Percentiles rank a stretch among this genome's conserved stretches.
Conservation (phyloP, 2,797 vertebrate genomes). For the Heteromormyrus szaboi region DNA sequence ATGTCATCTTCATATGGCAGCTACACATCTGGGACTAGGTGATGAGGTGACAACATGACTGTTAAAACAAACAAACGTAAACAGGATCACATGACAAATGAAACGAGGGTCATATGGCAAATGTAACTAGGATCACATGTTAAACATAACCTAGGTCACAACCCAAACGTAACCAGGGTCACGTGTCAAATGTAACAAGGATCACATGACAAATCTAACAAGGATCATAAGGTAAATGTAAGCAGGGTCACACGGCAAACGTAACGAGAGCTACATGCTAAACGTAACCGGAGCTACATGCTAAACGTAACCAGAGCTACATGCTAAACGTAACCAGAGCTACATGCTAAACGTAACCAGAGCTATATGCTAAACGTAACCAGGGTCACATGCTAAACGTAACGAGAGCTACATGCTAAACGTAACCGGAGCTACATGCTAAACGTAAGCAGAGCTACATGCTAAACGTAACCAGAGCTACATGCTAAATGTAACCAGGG, state of each 20-base stretch:
- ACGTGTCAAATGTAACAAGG: not conserved
- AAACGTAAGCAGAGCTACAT: no score
- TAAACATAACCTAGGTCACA: not conserved
- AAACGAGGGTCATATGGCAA: not conserved
- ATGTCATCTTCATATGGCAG: not conserved
- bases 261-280: not conserved
- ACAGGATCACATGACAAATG: not conserved
- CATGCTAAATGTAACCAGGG: no score
- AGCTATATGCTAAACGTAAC: no score
- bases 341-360: no score
- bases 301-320: not conserved
- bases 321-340: no score
- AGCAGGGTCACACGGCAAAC: not conserved
- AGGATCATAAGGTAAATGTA: not conserved
- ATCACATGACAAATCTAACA: not conserved
- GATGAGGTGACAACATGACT: not conserved
- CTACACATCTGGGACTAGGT: not conserved
- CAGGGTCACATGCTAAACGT: no score
- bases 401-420: no score
- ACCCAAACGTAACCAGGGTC: not conserved
- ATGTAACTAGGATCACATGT: not conserved
- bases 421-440: not conserved
- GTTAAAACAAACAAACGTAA: not conserved
- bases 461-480: no score
- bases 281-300: not conserved